Conservation (phyloP, 2,113 vertebrate species). For the Takifugu bimaculatus region DNA sequence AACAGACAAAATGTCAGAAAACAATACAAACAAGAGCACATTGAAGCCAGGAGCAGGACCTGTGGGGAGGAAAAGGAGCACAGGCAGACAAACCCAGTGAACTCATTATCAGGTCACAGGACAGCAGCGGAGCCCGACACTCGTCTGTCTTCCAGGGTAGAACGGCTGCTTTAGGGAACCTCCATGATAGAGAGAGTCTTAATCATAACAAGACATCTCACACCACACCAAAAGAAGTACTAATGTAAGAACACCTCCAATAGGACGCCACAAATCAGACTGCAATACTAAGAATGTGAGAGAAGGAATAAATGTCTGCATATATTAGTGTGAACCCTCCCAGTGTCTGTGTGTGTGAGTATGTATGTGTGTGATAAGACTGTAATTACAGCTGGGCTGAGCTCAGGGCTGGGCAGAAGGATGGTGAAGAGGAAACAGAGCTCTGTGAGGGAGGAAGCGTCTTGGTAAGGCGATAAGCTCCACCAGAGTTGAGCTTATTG, state of each 20-base stretch:
- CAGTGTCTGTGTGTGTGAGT: slow-evolving; percentile 55
- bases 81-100: slow-evolving; percentile 35
- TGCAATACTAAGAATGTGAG: slow-evolving; percentile 40
- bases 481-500: slow-evolving; percentile 61
- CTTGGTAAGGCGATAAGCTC: slow-evolving; percentile 73
- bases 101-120: slow-evolving; percentile 37
- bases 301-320: slow-evolving; percentile 41
- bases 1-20: slow-evolving; percentile 46
- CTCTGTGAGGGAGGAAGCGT: slow-evolving; percentile 67
- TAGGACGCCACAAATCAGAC: slow-evolving; percentile 42
- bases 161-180: slow-evolving; percentile 26
- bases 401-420: slow-evolving; percentile 66
- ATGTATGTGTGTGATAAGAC: slow-evolving; percentile 69
- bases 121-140: slow-evolving; percentile 38
- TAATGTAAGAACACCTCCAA: slow-evolving; percentile 48
- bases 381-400: slow-evolving; percentile 72
- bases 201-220: slow-evolving; percentile 12
- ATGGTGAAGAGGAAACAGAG: slow-evolving; percentile 69
- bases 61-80: slow-evolving; percentile 33
- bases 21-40: slow-evolving; percentile 30
- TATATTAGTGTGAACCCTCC: slow-evolving; percentile 50
- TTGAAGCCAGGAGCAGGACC: slow-evolving; percentile 18
- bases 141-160: slow-evolving; percentile 35
- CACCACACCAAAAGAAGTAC: slow-evolving; percentile 19
- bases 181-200: neutral